Base-by-base conservation (phyloP, 2,888 invertebrate genomes). In the Pyrrhosoma nymphula region DNA sequence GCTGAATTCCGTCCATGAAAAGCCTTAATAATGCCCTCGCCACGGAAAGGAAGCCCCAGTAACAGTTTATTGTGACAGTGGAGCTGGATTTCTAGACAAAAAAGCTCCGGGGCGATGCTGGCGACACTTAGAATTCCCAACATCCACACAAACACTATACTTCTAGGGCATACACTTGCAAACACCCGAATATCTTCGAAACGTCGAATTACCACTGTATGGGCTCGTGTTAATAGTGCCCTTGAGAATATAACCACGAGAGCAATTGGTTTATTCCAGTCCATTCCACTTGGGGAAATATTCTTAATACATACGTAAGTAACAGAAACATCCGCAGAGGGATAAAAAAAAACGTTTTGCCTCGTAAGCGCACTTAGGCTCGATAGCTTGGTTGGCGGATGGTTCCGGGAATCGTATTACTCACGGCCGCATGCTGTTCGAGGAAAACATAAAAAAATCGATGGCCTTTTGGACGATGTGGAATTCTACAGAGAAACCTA, bases 1-100 rank as follows among this genome's bases (percentile, higher is more conserved):
- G 89, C 89, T 89, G 56, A 56, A 89, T 89, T 89, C 47, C 56
- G 56, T 89, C 89, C 89, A 56, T 89, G 89, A 89, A 89, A 89
- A 47, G 55, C 47, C 56, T 89, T 56, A 89, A 93, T 93, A 26
- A 55, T 47, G 26, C 35, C n/a, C 69, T 39, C 26, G 12, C 47
- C 26, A 26, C 39, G 47, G 90, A 35, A 60, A 35, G 56, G 60
- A 30, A 90, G 39, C 30, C 30, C 56, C 20, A 90, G 90, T 56
- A 56, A 56, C n/a, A 90, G n/a, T 90, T 90, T 90, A 90, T 90
- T 90, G n/a, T 55, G 90, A 82, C 82, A 82, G 30, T 10, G 16
- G 82, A 82, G 30, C 35, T 3, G 35, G 82, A 82, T 82, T 82
- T 82, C 82, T 16, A 14, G 35, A 18, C 82, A 35, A 82, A 82